A percentile compares a stretch with the other conserved stretches of the same genome.
Evolutionary conservation across 1,140 invertebrate genomes (phyloP).

Genomic region (Orius insidiosus): DNA sequence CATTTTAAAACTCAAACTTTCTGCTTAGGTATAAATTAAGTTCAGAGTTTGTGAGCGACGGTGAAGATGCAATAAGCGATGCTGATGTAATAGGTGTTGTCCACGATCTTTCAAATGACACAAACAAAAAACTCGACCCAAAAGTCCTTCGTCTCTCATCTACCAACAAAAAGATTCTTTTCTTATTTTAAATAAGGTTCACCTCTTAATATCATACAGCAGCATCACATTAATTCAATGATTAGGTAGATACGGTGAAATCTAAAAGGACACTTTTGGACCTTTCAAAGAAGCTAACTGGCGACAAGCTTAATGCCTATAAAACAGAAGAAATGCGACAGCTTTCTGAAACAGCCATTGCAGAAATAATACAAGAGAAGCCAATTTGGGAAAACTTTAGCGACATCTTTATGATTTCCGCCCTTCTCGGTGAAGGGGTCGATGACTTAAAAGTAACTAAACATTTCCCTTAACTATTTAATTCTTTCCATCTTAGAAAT

Average conservation of each 20-base stretch:
- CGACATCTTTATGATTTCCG: conserved; percentile 78
- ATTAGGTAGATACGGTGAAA: conserved; percentile 60
- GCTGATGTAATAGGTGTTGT: conserved; percentile 73
- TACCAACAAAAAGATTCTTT: conserved; percentile 49
- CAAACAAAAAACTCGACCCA: conserved; percentile 42
- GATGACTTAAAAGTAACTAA: conserved; percentile 46
- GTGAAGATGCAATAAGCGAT: conserved; percentile 41
- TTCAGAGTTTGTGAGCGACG: conserved; percentile 42
- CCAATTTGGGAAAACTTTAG: conserved; percentile 56
- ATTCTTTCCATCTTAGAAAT: conserved; percentile 36
- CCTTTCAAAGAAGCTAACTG: conserved; percentile 45
- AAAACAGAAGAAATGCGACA: conserved; percentile 6
- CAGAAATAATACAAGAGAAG: conserved; percentile 20
- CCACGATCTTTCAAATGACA: conserved; percentile 61
- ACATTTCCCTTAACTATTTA: conserved; percentile 21
- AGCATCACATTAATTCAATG: too few relatives aligned
- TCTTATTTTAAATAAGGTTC: conserved; percentile 75
- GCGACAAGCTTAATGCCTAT: conserved; percentile 31
- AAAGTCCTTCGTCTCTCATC: conserved; percentile 45
- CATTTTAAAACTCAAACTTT: conserved; percentile 2
- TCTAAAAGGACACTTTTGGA: conserved; percentile 56
- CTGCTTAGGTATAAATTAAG: conserved; percentile 45
- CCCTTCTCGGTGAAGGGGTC: conserved; percentile 59
- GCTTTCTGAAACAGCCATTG: conserved; percentile 13
- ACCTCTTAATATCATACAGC: not conserved